Percentiles rank a stretch among this genome's conserved stretches.
phyloP scores from a whole-genome alignment of 2,113 vertebrate genomes.

The Dicerorhinus sumatrensis region DNA sequence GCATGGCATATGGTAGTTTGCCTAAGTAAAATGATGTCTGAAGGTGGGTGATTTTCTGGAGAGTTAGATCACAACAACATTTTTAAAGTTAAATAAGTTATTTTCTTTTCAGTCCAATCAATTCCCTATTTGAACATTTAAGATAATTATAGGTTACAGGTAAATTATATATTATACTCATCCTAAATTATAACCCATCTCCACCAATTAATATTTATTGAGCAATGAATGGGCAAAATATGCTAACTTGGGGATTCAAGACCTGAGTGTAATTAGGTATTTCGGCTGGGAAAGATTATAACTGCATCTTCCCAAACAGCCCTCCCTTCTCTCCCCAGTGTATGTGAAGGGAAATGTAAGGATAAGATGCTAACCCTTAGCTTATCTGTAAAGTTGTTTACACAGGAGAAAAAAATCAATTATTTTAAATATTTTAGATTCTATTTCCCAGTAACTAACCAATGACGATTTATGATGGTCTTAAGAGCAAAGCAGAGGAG shows the following conservation, averaged over 20 bases:
- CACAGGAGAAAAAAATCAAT: constrained; percentile 70
- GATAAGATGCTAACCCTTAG: constrained; percentile 67
- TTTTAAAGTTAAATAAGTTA: constrained; percentile 79
- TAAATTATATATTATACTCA: constrained; percentile 78
- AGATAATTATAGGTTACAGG: constrained; percentile 80
- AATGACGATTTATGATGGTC: constrained; percentile 57
- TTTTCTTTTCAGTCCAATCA: constrained; percentile 77
- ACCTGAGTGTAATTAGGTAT: constrained; percentile 76
- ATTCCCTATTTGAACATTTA: constrained; percentile 78
- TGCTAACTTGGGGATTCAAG: constrained; percentile 74
- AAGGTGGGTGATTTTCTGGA: constrained; percentile 70
- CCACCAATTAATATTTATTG: constrained; percentile 82
- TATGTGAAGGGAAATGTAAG: constrained; percentile 53
- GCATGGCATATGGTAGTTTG: background rate
- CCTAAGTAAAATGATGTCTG: background rate
- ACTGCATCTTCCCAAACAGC: constrained; percentile 67
- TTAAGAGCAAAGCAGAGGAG: constrained; percentile 52
- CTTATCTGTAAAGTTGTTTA: constrained; percentile 76
- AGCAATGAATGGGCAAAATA: constrained; percentile 80
- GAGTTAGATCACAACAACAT: constrained; percentile 66
- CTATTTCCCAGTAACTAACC: constrained; percentile 70
- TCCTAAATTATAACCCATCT: constrained; percentile 79
- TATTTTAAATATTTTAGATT: constrained; percentile 76
- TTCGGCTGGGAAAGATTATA: constrained; percentile 75
- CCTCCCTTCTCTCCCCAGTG: constrained; percentile 52